Percentiles rank a stretch among this genome's conserved stretches.
These are phyloP conservation scores for Alouatta caraya DNA, from an alignment of 2,797 vertebrate species.

Conservation along the genomic window DNA sequence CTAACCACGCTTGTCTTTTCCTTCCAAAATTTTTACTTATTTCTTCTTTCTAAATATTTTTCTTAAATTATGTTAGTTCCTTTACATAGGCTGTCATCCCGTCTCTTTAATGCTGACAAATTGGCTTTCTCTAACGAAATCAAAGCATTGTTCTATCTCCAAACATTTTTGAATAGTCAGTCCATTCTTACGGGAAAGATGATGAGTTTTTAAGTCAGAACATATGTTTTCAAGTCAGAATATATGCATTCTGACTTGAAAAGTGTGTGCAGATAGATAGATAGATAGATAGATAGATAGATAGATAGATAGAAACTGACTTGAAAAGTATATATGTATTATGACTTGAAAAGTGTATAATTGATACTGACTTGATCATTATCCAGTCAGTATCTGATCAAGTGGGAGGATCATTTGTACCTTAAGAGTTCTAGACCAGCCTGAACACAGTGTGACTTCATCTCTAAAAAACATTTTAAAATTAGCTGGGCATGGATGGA, in stretches of 20 bases:
- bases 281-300: too few species aligned
- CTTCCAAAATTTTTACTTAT: not conserved
- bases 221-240: not conserved
- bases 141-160: not conserved
- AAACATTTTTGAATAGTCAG: not conserved
- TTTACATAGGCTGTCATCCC: not conserved
- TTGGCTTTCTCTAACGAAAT: not conserved
- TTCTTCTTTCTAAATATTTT: slow-evolving; percentile 14
- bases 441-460: not conserved
- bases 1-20: not conserved
- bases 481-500: not conserved
- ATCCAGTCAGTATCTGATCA: not conserved
- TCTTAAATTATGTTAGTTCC: not conserved
- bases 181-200: not conserved
- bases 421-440: too few species aligned
- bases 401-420: not conserved
- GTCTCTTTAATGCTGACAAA: not conserved
- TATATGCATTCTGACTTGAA: too few species aligned
- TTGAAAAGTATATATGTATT: not conserved
- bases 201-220: not conserved
- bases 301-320: not conserved
- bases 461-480: not conserved
- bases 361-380: not conserved
- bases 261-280: too few species aligned
- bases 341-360: not conserved